A percentile compares a stretch with the other conserved stretches of the same genome.
phyloP scores from a whole-genome alignment of 2,113 vertebrate species.

The Hippolais icterina region DNA sequence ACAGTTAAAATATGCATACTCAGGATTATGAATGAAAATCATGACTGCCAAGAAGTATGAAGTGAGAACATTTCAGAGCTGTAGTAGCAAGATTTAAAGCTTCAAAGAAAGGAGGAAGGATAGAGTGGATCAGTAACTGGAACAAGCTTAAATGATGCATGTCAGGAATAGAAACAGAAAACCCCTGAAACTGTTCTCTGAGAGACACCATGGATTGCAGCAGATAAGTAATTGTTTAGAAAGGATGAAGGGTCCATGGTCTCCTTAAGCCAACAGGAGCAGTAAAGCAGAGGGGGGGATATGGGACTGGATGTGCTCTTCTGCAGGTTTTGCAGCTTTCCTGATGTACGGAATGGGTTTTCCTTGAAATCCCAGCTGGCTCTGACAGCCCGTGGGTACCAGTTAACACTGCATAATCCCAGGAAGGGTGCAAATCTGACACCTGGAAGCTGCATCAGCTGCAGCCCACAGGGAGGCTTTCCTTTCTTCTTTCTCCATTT shows the following conservation, averaged over 20 bases:
- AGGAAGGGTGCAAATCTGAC: background rate
- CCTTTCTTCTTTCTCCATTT: background rate
- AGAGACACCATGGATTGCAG: background rate
- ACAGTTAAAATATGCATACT: background rate
- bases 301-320: background rate
- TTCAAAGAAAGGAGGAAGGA: background rate
- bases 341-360: background rate
- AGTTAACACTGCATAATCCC: background rate
- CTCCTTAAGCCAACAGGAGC: background rate
- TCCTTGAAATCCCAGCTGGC: background rate
- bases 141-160: background rate
- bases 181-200: background rate
- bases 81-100: background rate
- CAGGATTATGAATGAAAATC: background rate
- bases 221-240: background rate
- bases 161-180: background rate
- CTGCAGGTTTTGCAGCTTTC: background rate
- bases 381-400: background rate
- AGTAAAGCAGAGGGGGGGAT: background rate
- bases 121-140: background rate
- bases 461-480: background rate
- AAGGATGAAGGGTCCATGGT: background rate
- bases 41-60: background rate
- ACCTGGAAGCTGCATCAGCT: background rate
- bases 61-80: background rate